Evolutionary conservation across 1,140 invertebrate species (phyloP).

Genomic region (Zaprionus davidi): DNA sequence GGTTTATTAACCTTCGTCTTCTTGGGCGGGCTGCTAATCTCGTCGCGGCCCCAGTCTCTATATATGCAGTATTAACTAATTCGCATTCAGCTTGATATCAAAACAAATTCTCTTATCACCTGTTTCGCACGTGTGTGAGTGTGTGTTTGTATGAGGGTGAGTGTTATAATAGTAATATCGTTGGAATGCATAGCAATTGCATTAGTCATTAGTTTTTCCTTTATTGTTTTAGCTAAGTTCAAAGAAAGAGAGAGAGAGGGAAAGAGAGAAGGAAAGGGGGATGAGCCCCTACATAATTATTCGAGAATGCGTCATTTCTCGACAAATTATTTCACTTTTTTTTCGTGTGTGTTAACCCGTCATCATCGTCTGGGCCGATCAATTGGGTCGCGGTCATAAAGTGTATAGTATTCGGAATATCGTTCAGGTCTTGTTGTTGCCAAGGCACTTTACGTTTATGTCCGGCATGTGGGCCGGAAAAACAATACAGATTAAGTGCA

Average conservation of each 20-base stretch:
- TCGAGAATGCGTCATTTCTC: conserved; percentile 16
- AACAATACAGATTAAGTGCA: conserved; percentile 67
- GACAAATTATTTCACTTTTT: not conserved
- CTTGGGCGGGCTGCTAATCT: conserved; percentile 26
- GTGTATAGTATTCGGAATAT: not conserved
- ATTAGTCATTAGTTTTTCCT: conserved; percentile 29
- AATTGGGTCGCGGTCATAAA: conserved; percentile 22
- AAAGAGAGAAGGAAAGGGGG: not conserved
- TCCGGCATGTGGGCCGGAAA: conserved; percentile 67
- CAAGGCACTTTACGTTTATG: conserved; percentile 43
- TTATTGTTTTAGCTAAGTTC: conserved; percentile 13
- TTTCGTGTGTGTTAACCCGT: not conserved
- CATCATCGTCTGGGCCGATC: conserved; percentile 8
- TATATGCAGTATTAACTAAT: conserved; percentile 28
- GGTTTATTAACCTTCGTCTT: conserved; percentile 35
- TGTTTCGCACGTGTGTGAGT: not conserved
- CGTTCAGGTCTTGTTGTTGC: conserved; percentile 51
- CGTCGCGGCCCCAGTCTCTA: not conserved
- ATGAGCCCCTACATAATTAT: conserved; percentile 23
- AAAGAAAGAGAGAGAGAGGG: not conserved
- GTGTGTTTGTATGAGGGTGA: not conserved
- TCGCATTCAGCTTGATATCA: conserved; percentile 19
- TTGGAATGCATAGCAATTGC: conserved; percentile 25
- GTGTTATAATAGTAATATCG: conserved; percentile 12
- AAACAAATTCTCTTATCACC: conserved; percentile 33